A percentile compares a stretch with the other conserved stretches of the same genome.
Evolutionary conservation across 2,797 vertebrate genomes (phyloP).

Genomic region (Dallia pectoralis): DNA sequence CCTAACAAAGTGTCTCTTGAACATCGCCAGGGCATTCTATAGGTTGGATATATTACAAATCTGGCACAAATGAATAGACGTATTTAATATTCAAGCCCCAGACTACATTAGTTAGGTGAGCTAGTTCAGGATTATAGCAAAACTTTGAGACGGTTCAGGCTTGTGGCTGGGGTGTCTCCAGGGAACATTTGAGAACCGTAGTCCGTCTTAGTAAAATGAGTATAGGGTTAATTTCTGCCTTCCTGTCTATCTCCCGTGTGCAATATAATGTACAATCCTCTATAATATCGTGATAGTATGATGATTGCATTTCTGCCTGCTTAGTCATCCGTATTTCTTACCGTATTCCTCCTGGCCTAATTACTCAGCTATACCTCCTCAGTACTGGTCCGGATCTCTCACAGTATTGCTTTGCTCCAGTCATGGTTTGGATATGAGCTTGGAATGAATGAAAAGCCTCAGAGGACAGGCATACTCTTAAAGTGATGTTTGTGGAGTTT

Average conservation of each 20-base stretch:
- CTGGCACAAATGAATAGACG: too few relatives aligned
- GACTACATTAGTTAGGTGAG: too few relatives aligned
- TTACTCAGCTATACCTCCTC: not conserved
- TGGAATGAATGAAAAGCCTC: not conserved
- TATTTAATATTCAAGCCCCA: too few relatives aligned
- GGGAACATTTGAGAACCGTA: not conserved
- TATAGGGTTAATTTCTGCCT: too few relatives aligned
- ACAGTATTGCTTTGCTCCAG: not conserved
- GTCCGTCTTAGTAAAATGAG: not conserved
- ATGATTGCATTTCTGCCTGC: not conserved
- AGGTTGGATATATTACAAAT: too few relatives aligned
- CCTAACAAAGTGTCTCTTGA: constrained; percentile 18
- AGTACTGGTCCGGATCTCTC: not conserved
- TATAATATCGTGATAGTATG: not conserved
- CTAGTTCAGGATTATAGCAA: too few relatives aligned
- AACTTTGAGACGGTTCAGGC: too few relatives aligned
- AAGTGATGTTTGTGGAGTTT: not conserved
- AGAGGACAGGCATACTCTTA: not conserved
- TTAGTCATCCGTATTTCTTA: not conserved
- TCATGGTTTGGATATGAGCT: not conserved
- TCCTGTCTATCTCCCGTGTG: not conserved
- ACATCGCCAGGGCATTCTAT: too few relatives aligned
- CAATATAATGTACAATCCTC: not conserved
- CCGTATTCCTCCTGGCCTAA: not conserved
- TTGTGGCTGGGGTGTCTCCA: too few relatives aligned